Conservation (phyloP, 1,140 invertebrate species). For the Chrysoperla carnea region DNA sequence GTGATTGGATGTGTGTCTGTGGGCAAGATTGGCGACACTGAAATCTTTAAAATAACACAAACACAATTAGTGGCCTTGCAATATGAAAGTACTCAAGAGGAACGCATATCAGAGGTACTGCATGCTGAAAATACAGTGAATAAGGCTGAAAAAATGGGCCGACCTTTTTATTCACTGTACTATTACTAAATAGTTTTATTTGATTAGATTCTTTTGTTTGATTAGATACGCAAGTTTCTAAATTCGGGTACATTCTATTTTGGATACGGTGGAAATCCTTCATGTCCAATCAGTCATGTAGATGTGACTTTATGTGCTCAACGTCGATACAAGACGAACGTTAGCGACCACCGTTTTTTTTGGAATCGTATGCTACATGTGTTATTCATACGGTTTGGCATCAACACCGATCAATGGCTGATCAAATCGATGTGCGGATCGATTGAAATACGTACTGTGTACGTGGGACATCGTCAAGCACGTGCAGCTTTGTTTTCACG, state of each 20-base stretch:
- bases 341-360: slow-evolving; percentile 89
- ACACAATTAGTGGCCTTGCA: slow-evolving; percentile 76
- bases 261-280: slow-evolving; percentile 43
- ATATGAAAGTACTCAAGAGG: slow-evolving; percentile 56
- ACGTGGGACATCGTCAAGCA: slow-evolving; percentile 83
- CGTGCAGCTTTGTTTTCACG: slow-evolving; percentile 87
- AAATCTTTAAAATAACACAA: slow-evolving; percentile 87
- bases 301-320: slow-evolving; percentile 91
- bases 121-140: too few species aligned
- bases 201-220: too few species aligned
- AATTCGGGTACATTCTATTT: slow-evolving; percentile 97
- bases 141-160: too few species aligned
- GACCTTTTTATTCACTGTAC: too few species aligned
- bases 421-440: slow-evolving; percentile 90
- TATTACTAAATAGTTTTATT: too few species aligned
- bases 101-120: slow-evolving; percentile 58
- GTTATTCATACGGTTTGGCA: slow-evolving; percentile 75
- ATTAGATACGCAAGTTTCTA: slow-evolving; percentile 60
- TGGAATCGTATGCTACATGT: slow-evolving; percentile 92
- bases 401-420: slow-evolving; percentile 77
- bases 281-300: slow-evolving; percentile 30
- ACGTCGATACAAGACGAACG: slow-evolving; percentile 51
- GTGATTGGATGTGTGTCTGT: slow-evolving; percentile 91
- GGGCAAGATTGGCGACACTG: slow-evolving; percentile 82
- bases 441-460: slow-evolving; percentile 89